Conservation (phyloP, 1,140 invertebrate species). For the Saccostrea glomerata region DNA sequence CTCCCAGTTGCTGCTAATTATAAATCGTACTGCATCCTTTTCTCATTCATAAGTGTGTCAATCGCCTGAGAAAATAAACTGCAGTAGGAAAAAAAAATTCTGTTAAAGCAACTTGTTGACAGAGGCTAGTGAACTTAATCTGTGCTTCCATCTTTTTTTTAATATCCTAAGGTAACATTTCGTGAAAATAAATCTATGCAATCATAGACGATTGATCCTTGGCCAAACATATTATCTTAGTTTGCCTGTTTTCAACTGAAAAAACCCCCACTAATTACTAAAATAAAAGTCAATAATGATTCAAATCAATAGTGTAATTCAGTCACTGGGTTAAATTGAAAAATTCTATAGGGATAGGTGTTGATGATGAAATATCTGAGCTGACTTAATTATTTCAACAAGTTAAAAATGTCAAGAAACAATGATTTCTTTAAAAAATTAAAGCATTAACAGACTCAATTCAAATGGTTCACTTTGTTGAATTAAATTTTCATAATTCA, state of each 20-base stretch:
- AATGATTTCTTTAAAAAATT: too few relatives aligned
- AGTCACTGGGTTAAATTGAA: background rate
- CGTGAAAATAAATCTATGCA: background rate
- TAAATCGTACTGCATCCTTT: background rate
- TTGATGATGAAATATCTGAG: background rate
- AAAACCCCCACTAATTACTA: conserved; percentile 28
- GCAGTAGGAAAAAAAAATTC: background rate
- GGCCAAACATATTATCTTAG: background rate
- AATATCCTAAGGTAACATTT: background rate
- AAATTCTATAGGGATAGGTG: background rate
- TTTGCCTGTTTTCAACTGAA: background rate
- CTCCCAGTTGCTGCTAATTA: background rate
- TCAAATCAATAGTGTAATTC: conserved; percentile 1
- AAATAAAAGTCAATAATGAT: conserved; percentile 9
- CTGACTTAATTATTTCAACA: conserved; percentile 7
- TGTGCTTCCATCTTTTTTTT: background rate
- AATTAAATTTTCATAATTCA: too few relatives aligned
- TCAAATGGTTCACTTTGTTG: too few relatives aligned
- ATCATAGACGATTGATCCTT: conserved; percentile 2
- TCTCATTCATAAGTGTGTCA: conserved; percentile 36
- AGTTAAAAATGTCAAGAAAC: background rate
- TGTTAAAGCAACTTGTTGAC: background rate
- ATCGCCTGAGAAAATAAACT: background rate
- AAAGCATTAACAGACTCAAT: too few relatives aligned
- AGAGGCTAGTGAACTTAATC: background rate